Conservation (phyloP, 2,797 vertebrate genomes). For the Eidolon dupreanum region DNA sequence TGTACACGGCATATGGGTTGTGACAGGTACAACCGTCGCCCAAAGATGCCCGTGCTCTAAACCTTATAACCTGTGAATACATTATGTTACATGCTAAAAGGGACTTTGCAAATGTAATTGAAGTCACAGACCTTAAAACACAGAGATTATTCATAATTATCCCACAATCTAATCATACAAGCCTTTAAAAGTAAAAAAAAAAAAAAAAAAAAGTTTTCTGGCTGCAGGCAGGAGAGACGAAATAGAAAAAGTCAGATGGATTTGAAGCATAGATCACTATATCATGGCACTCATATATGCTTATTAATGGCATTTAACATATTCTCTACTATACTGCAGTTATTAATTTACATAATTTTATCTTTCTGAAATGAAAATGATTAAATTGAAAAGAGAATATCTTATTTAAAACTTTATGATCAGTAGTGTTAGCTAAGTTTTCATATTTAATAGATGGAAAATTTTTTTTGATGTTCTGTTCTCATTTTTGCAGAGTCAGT, state of each 20-base stretch:
- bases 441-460: not conserved
- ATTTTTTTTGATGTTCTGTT: not conserved
- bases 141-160: not conserved
- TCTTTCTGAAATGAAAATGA: not conserved
- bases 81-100: not conserved
- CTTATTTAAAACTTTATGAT: not conserved
- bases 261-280: not conserved
- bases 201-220: not conserved
- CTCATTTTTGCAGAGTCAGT: not conserved
- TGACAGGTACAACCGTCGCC: not conserved
- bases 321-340: not conserved
- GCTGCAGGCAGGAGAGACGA: not conserved
- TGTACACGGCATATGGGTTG: rapidly evolving
- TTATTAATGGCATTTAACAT: not conserved
- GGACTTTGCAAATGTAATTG: not conserved
- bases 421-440: not conserved
- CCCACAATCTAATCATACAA: not conserved
- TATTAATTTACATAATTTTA: not conserved
- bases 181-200: not conserved
- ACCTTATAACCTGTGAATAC: not conserved
- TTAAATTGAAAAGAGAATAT: not conserved
- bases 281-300: not conserved
- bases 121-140: not conserved
- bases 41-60: not conserved
- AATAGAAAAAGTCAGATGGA: not conserved